Percentiles rank a stretch among this genome's conserved stretches.
These are phyloP conservation scores for Gnatocerus cornutus DNA, from an alignment of 2,888 invertebrate genomes.

Conservation along the genomic window DNA sequence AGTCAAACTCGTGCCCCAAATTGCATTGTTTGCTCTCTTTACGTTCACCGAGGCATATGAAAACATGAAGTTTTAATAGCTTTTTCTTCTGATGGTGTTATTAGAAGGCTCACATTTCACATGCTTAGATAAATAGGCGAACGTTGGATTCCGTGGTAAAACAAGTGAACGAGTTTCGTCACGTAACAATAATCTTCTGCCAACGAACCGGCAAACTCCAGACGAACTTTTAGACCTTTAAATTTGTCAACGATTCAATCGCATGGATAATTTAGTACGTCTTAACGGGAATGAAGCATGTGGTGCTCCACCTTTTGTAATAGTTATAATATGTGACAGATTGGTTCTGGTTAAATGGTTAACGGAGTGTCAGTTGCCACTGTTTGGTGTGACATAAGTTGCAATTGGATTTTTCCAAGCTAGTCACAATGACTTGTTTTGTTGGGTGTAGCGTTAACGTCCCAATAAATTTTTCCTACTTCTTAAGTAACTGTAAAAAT, in stretches of 20 bases:
- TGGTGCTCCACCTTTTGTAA: slow-evolving; percentile 12
- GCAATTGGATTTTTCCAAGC: no score
- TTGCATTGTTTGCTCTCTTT: no score
- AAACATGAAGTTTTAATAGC: slow-evolving; percentile 17
- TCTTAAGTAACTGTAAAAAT: no score
- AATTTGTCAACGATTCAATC: background rate
- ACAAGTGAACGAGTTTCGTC: slow-evolving; percentile 49
- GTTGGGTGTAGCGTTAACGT: no score
- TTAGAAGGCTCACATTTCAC: slow-evolving; percentile 24
- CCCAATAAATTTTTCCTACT: no score
- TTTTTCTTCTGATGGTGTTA: slow-evolving; percentile 25
- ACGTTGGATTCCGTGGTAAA: slow-evolving; percentile 29
- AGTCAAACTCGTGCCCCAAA: no score
- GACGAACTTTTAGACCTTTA: no score
- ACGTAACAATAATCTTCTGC: slow-evolving; percentile 53
- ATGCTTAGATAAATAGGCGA: slow-evolving; percentile 39
- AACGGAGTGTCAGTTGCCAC: slow-evolving; percentile 9
- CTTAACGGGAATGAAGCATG: slow-evolving; percentile 23
- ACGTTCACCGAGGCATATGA: background rate
- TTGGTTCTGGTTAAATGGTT: slow-evolving; percentile 9
- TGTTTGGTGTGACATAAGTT: no score
- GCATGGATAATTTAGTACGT: background rate
- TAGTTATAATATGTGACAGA: slow-evolving; percentile 3
- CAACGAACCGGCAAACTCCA: no score
- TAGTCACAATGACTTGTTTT: no score